These are phyloP conservation scores for Chymomyza amoena DNA, from an alignment of 2,888 invertebrate genomes.

Conservation along the genomic window DNA sequence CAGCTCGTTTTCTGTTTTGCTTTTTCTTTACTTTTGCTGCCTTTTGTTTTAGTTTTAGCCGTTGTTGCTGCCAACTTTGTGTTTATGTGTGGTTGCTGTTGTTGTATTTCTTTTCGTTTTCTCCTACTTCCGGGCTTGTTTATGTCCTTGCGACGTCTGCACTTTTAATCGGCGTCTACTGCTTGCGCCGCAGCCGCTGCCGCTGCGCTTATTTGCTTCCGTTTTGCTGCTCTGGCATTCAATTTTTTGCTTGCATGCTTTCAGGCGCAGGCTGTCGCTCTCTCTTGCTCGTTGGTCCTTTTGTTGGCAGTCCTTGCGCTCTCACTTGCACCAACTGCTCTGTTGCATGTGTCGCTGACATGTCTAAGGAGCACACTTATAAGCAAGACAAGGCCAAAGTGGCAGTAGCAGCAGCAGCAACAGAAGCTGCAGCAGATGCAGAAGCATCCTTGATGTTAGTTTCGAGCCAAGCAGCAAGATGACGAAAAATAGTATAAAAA, in stretches of 20 bases:
- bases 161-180: constrained; percentile 59
- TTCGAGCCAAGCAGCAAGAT: constrained; percentile 7
- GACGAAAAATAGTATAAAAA: constrained; percentile 6
- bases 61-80: constrained; percentile 36
- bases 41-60: constrained; percentile 20
- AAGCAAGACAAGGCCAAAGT: constrained; percentile 45
- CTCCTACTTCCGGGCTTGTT: constrained; percentile 61
- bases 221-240: constrained; percentile 47
- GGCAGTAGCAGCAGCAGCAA: constrained; percentile 42
- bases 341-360: constrained; percentile 61
- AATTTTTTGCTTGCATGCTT: constrained; percentile 35
- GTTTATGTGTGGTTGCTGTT: constrained; percentile 32
- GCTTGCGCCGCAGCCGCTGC: constrained; percentile 11
- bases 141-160: constrained; percentile 60
- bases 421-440: constrained; percentile 23
- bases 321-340: constrained; percentile 18
- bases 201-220: constrained; percentile 54
- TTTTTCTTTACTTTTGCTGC: not conserved
- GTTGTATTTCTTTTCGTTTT: constrained; percentile 32
- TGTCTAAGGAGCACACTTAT: constrained; percentile 54
- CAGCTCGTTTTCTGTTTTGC: constrained; percentile 8
- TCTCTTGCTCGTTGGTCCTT: not conserved
- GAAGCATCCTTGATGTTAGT: constrained; percentile 17
- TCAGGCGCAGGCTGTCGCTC: not conserved
- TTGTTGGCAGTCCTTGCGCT: constrained; percentile 15